Base-by-base conservation (phyloP, 2,797 vertebrate genomes). In the Orientallactaga sibirica region DNA sequence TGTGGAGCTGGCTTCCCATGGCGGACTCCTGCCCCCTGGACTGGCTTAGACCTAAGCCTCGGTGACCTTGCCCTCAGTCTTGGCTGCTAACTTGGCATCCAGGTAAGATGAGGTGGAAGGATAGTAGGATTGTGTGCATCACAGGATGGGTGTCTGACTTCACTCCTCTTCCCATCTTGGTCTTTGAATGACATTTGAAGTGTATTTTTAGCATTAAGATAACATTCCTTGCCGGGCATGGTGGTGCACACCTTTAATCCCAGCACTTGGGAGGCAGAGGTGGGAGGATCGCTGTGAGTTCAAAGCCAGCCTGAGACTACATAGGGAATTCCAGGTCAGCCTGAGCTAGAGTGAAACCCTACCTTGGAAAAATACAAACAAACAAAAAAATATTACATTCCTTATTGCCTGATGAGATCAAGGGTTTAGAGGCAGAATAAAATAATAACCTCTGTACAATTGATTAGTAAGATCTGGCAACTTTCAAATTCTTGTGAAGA, bases 401-500 rank as follows among this genome's bases (percentile, higher is more conserved):
- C 37, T 77, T 73, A 61, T 85, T 88, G 71, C 22, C 79, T 71
- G 55, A 37, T 71, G 48, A 89, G 41, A 33, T 79, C 22, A 91
- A 92, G 27, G 11, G 11, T 86, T 94, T 88, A 66, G 27, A 83
- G 15, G 15, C 84, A 88, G 68, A 84, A 48, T 79, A 61, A 90
- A 90, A 29, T 73, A 61, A 55, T 81, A 55, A 48, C 48, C 11
- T 41, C 58, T 24, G 48, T 18, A 64, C 20, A 89, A 0, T 52
- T 80, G 29, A 29, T 81, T 89, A 64, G 58, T 71, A 43, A 89
- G 66, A 71, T 85, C 33, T 84, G n/a, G 90, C 74, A 70, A 73
- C 75, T 85, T 90, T 27, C 24, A 15, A 83, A n/a, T 87, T 96
- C 48, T 84, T 77, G 2, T 73, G 55, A 67, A 75, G 75, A 83